These are phyloP conservation scores for Pocillopora verrucosa DNA, from an alignment of 64 coral and sea anemone genomes.

Conservation along the genomic window DNA sequence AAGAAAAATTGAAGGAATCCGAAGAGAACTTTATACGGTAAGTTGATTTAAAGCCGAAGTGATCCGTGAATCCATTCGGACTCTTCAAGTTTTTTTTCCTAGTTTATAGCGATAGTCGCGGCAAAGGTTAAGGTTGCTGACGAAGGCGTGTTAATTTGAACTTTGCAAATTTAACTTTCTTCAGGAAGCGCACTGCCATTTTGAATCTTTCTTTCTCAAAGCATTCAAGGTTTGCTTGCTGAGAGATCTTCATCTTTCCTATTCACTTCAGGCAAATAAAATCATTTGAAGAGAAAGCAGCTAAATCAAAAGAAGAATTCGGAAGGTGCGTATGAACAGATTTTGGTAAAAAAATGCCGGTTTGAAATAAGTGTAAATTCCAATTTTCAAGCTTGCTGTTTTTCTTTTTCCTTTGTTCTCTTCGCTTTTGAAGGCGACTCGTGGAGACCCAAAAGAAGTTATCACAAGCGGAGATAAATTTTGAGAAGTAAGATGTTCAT, in stretches of 20 bases:
- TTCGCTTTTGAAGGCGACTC: conserved; percentile 55
- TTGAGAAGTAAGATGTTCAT: conserved; percentile 55
- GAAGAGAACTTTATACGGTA: conserved; percentile 3
- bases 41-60: background rate
- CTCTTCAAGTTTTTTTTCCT: too few relatives aligned
- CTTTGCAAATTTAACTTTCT: background rate
- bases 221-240: too few relatives aligned
- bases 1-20: background rate
- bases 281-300: conserved; percentile 56
- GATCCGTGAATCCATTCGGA: too few relatives aligned
- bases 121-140: background rate
- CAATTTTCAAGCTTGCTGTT: background rate
- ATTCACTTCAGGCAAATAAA: conserved; percentile 49
- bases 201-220: background rate
- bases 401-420: background rate
- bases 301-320: conserved; percentile 84
- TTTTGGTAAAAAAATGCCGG: background rate
- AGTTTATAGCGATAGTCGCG: too few relatives aligned
- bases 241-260: too few relatives aligned
- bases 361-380: background rate
- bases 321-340: conserved; percentile 53
- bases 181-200: too few relatives aligned
- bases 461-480: conserved; percentile 80
- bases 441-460: conserved; percentile 93
- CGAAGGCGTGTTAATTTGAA: background rate